Percentiles rank a stretch among this genome's conserved stretches.
These are phyloP conservation scores for Daktulosphaira vitifoliae DNA, from an alignment of 1,140 invertebrate species.

Conservation along the genomic window DNA sequence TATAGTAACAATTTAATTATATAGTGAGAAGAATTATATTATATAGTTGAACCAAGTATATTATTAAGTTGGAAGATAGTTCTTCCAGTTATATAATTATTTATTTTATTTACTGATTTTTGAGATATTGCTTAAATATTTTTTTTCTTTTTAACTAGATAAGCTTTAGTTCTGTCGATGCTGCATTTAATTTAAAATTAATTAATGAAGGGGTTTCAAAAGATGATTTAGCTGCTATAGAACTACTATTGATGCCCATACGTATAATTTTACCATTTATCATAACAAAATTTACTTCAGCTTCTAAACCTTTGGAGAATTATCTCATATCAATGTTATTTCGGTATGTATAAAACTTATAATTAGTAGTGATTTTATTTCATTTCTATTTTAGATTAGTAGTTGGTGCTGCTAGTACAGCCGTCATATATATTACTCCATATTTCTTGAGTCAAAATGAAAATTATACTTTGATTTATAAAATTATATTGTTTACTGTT, in stretches of 20 bases:
- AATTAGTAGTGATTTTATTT: neutral
- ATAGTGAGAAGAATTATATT: no score
- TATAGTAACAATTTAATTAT: no score
- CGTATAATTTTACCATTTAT: constrained; percentile 88
- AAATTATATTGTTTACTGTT: neutral
- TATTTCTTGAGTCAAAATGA: constrained; percentile 45
- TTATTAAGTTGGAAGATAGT: no score
- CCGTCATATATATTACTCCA: constrained; percentile 77
- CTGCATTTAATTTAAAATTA: constrained; percentile 86
- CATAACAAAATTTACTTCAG: constrained; percentile 79
- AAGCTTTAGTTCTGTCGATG: constrained; percentile 92
- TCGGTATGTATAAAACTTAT: constrained; percentile 46
- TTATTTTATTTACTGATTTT: neutral
- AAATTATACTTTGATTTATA: neutral
- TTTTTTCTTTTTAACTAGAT: no score
- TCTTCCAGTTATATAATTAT: no score
- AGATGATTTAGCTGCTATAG: constrained; percentile 84
- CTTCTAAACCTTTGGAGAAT: constrained; percentile 76
- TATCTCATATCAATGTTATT: constrained; percentile 85
- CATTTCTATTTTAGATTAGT: constrained; percentile 16
- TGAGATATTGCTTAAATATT: constrained; percentile 34
- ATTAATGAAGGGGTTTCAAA: constrained; percentile 92
- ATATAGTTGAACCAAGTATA: no score
- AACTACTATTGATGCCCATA: constrained; percentile 84
- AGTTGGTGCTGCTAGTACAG: constrained; percentile 58